Base-by-base conservation (phyloP, 2,888 invertebrate species). In the Amphipoea lucens region DNA sequence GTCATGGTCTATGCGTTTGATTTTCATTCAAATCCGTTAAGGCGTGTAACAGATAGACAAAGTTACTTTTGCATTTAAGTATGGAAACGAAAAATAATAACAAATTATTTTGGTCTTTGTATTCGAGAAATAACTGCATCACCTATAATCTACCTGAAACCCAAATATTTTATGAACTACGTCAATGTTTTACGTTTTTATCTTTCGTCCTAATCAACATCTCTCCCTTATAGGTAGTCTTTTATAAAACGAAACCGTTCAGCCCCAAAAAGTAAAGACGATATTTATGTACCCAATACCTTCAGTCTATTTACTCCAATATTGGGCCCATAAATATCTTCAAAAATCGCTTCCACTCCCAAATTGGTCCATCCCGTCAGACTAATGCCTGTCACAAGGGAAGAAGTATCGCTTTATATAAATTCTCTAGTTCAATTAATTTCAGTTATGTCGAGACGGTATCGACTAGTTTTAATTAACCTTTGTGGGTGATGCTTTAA, bases 341-440 rank as follows among this genome's bases (percentile, higher is more conserved):
- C n/a, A 57, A 67, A 81, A 85, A 78, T 78, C 89, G 89, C 91
- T 88, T 51, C 60, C 79, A 78, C 89, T 79, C 79, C 17, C 88
- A 67, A 76, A 87, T 92, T 89, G 68, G 6, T 12, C 90, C 91
- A 79, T 74, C 62, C 71, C 75, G 77, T 72, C 74, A 83, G 88
- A 90, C 92, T 93, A 94, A 94, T 92, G 93, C 94, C 94, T 94
- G 95, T 95, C 94, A 93, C 92, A 91, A 85, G 90, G 86, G 92
- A 94, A 95, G 95, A 95, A 94, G 95, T 95, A 96, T 96, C 91
- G 93, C 93, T 94, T 94, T 93, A 94, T 95, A 95, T 95, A 96
- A 95, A 95, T 96, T 95, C 93, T 92, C 89, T 74, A 90, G 91
- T 94, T 93, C 95, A 94, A 96, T 96, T 96, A 96, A 96, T 96